Base-by-base conservation (phyloP, 2,797 vertebrate genomes). In the Bradypus variegatus region DNA sequence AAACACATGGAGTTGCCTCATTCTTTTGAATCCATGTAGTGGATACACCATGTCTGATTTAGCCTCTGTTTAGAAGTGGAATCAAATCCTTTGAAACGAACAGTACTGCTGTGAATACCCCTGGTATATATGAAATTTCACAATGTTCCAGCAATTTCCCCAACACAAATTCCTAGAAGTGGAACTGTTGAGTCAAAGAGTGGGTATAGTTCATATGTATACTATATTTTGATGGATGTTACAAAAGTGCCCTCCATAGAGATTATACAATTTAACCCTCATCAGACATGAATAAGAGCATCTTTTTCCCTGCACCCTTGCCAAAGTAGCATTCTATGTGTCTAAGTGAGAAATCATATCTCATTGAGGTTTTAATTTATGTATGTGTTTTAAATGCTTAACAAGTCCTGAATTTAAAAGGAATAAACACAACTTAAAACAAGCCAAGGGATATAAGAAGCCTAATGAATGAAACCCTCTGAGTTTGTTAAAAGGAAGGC, bases 41-140 rank as follows among this genome's bases (percentile, higher is more conserved):
- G 41, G 41, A 45, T 45, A 45, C 41, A 45, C 41, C 41, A 8
- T n/a, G 53, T 19, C 45, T 38, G 15, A 86, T 53, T 70, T 72
- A 60, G 41, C 53, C 31, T 45, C 8, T n/a, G 75, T 31, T 75
- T 14, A 78, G 36, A 90, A 45, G 33, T 60, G 65, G 73, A n/a
- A 86, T 86, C 58, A 86, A 91, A 75, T 77, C 45, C 21, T 89
- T 83, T 86, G 38, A 93, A 84, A 79, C 5, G 81, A 84, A 87
- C 4, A 8, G 55, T 73, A 25, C 18, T 82, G 8, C n/a, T 81
- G 2, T 33, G 33, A 93, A 79, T 33, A 64, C 9, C 13, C 15
- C 19, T 15, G 4, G 4, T 14, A 79, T 25, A 75, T 0, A 19
- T 53, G 60, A 18, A 86, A 45, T 82, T 78, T 86, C 62, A 94